phyloP scores from a whole-genome alignment of 2,888 invertebrate genomes.

The Harpalus rufipes region DNA sequence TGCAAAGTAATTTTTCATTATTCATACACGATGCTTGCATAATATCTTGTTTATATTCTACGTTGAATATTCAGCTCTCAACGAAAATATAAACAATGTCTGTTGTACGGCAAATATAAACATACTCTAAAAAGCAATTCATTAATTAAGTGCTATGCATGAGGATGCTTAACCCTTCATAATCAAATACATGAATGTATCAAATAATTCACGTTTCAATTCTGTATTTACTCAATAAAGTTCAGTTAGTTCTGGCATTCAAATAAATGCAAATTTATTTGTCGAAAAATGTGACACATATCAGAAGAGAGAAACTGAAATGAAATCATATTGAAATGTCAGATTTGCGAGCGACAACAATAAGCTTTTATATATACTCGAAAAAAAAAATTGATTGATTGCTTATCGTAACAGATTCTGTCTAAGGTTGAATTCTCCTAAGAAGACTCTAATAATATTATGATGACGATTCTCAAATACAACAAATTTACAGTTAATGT shows the following conservation, averaged over 20 bases:
- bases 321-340: slow-evolving; percentile 19
- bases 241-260: slow-evolving; percentile 8
- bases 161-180: slow-evolving; percentile 21
- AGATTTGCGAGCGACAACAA: slow-evolving; percentile 5
- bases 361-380: not conserved
- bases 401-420: not conserved
- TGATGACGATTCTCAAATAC: too few relatives aligned
- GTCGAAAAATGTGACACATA: not conserved
- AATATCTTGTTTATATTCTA: not conserved
- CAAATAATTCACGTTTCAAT: not conserved
- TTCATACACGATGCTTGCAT: not conserved
- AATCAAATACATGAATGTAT: slow-evolving; percentile 9
- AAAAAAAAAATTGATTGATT: slow-evolving; percentile 17
- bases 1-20: slow-evolving; percentile 3
- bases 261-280: not conserved
- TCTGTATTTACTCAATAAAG: not conserved
- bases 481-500: too few relatives aligned
- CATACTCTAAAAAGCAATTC: slow-evolving; percentile 7
- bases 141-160: slow-evolving; percentile 12
- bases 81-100: slow-evolving; percentile 12
- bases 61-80: slow-evolving; percentile 5
- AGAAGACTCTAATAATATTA: too few relatives aligned
- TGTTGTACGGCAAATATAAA: not conserved
- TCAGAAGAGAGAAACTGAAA: not conserved
- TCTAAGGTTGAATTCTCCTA: too few relatives aligned